Base-by-base conservation (phyloP, 92 coral and sea anemone genomes). In the Actinostola sp. region DNA sequence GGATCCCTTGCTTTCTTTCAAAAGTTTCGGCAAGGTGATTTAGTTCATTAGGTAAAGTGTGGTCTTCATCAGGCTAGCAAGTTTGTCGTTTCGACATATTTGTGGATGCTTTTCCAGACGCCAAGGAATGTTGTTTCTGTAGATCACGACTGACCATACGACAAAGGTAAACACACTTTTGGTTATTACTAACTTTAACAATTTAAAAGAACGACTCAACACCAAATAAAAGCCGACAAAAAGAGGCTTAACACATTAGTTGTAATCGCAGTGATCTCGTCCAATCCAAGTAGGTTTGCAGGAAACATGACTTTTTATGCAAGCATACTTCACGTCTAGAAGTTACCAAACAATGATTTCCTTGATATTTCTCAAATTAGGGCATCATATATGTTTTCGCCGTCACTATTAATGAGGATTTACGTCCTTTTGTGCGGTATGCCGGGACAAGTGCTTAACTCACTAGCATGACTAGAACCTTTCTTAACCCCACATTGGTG, bases 181-280 rank as follows among this genome's bases (percentile, higher is more conserved):
- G 49, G 61, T 68, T 68, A 68, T 68, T 30, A 19, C 38, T 55
- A 17, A 26, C 77, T 32, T 56, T 71, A 36, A 33, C 77, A 59
- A 60, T 66, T 71, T 60, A 71, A 55, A 71, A 71, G 74, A 52
- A 68, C 41, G 32, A 68, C 41, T 68, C 74, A 68, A 33, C 74
- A 68, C 74, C 62, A 31, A 31, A 56, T 33, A 32, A 50, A 68
- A 50, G 34, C 57, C 57, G 59, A 31, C 46, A 39, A 56, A 51
- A 45, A 50, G 74, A 68, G 63, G 63, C 63, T 29, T 57, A 57
- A 57, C 63, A 57, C 63, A 27, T 57, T 30, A 29, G 10, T 4
- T 3, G 39, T 27, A 27, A 29, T 57, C 36, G 26, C 63, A 27
- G 13, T 30, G 19, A 29, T 27, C 19, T 30, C 13, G 11, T 57